phyloP scores from a whole-genome alignment of 1,140 invertebrate species.

The Argopecten irradians region DNA sequence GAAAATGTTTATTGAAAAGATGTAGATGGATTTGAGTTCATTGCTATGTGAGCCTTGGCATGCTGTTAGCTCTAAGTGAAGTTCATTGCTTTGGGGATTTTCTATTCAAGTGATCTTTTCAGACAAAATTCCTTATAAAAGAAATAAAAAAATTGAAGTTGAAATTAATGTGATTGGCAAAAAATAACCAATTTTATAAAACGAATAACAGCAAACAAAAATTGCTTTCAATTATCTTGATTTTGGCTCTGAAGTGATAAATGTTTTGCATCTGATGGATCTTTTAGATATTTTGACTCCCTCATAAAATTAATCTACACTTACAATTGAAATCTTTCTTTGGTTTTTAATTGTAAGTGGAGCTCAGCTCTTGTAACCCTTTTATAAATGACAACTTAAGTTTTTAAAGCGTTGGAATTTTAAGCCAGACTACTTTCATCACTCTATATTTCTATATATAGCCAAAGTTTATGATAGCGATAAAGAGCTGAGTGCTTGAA shows the following conservation, averaged over 20 bases:
- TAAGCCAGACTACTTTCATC: too few relatives aligned
- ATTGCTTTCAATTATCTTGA: too few relatives aligned
- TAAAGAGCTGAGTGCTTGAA: neutral
- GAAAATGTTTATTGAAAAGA: neutral
- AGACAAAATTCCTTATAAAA: neutral
- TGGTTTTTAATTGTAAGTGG: too few relatives aligned
- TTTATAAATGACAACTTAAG: too few relatives aligned
- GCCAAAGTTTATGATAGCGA: neutral
- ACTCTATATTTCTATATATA: neutral
- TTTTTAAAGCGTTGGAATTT: too few relatives aligned
- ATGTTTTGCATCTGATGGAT: neutral
- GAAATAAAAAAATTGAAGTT: neutral
- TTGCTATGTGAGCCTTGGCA: neutral
- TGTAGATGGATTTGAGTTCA: neutral
- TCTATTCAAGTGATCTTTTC: neutral
- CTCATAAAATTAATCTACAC: too few relatives aligned
- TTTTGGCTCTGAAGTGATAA: neutral
- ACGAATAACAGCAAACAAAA: neutral
- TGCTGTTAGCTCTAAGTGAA: neutral
- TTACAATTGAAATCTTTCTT: too few relatives aligned
- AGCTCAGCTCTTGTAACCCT: too few relatives aligned
- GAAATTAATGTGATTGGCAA: neutral
- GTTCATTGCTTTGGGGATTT: neutral
- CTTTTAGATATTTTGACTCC: too few relatives aligned
- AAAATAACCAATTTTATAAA: neutral